Evolutionary conservation across 2,888 invertebrate species (phyloP), one percentile per base, ranked within the genome.

Genomic region (Chrysotoxum bicinctum): DNA sequence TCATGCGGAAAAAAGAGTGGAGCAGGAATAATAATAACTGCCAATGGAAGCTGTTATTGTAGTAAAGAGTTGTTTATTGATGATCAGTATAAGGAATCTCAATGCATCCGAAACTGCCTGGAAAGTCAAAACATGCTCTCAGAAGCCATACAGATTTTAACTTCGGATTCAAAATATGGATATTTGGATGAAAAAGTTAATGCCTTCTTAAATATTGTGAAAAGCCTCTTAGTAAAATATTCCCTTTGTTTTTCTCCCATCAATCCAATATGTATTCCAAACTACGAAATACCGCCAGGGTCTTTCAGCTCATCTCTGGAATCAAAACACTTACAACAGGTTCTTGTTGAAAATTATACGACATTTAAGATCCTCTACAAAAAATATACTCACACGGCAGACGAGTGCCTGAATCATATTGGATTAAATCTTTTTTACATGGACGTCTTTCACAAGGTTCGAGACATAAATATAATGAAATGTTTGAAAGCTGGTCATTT

Each of bases 371-470:
- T 60, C 0, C 45, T 84, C 1, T 84, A 84, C 16, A 16, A 32
- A 8, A 60, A 43, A 19, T 84, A 80, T 37, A 48, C 35, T 9
- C 35, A 60, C 1, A 23, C 52, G 0, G 9, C 9, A 0, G 74
- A 80, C n/a, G 75, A 68, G 12, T 70, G 35, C 26, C 37, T 84
- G 60, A 72, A 72, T 16, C 12, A 2, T 10, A 45, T 84, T 4
- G 52, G 80, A 6, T 37, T 84, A 35, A 80, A 80, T 45, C 70
- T 80, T 9, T 70, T 84, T 43, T 80, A 72, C 45, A 52, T 75
- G 19, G 84, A 84, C 26, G 23, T 80, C 5, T 72, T 84, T 12
- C 45, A 50, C 14, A 12, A 45, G 1, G 52, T 72, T 1, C 26
- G 8, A 3, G 84, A 68, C 23, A 58, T 76, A 14, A 80, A 60